A percentile compares a stretch with the other conserved stretches of the same genome.
phyloP scores from a whole-genome alignment of 1,140 invertebrate species.

The Zophobas morio region DNA sequence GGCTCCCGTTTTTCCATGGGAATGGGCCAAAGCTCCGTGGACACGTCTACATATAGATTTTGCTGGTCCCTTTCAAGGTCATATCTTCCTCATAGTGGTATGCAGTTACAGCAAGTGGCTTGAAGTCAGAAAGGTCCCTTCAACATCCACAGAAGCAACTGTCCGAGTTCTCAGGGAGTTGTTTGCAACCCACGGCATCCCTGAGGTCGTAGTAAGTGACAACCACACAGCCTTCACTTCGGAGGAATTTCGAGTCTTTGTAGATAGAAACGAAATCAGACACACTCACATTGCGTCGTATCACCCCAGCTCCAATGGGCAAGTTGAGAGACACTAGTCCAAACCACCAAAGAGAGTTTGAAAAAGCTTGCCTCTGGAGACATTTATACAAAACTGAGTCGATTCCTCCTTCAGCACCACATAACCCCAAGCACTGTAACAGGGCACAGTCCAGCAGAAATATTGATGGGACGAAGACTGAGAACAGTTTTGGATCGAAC shows the following conservation, averaged over 20 bases:
- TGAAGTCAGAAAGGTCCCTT: constrained; percentile 59
- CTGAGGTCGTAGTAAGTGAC: constrained; percentile 63
- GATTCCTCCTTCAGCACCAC: too few relatives aligned
- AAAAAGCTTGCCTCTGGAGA: too few relatives aligned
- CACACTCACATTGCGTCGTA: constrained; percentile 60
- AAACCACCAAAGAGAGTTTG: constrained; percentile 54
- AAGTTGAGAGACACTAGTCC: constrained; percentile 58
- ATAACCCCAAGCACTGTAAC: too few relatives aligned
- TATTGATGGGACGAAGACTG: too few relatives aligned
- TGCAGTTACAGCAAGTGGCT: constrained; percentile 65
- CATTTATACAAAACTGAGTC: too few relatives aligned
- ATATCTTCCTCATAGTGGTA: constrained; percentile 61
- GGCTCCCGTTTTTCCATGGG: constrained; percentile 61
- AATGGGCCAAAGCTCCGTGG: constrained; percentile 65
- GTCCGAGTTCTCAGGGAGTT: constrained; percentile 58
- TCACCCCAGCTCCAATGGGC: constrained; percentile 62
- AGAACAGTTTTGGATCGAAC: too few relatives aligned
- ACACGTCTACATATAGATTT: constrained; percentile 70
- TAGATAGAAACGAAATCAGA: constrained; percentile 61
- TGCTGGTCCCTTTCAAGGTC: constrained; percentile 66
- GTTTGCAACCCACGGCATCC: constrained; percentile 64
- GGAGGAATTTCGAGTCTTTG: constrained; percentile 63
- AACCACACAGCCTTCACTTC: constrained; percentile 66
- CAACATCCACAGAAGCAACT: constrained; percentile 45
- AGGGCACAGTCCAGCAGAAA: too few relatives aligned